Evolutionary conservation across 2,113 vertebrate genomes (phyloP).

Genomic region (Oncorhynchus gorbuscha): DNA sequence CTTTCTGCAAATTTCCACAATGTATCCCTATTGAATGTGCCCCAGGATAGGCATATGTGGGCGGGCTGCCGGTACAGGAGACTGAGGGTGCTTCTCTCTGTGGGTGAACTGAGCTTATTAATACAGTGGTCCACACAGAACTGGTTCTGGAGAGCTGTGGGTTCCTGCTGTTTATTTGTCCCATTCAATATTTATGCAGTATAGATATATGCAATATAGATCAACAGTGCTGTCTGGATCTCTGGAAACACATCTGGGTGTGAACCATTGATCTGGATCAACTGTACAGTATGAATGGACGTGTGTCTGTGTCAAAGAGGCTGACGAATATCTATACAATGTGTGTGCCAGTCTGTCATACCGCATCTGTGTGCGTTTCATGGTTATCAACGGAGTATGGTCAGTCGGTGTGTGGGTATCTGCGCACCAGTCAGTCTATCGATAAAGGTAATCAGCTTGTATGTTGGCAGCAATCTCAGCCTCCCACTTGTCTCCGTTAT

Average conservation of each 20-base stretch:
- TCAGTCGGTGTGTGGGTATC: neutral
- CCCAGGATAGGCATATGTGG: no score
- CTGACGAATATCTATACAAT: constrained; percentile 30
- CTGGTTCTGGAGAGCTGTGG: no score
- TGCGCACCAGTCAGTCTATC: constrained; percentile 62
- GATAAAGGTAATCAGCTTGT: constrained; percentile 92
- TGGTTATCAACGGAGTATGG: neutral
- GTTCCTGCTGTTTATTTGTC: no score
- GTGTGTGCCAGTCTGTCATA: neutral
- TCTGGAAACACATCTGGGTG: constrained; percentile 4
- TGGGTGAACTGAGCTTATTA: neutral
- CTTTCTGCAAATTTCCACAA: no score
- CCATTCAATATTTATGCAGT: no score
- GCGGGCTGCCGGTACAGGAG: no score
- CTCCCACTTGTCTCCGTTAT: constrained; percentile 97
- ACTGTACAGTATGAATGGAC: constrained; percentile 35
- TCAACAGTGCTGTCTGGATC: neutral
- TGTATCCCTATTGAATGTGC: no score
- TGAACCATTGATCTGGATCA: constrained; percentile 11
- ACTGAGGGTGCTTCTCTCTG: neutral
- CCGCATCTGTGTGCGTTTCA: neutral
- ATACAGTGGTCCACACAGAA: no score
- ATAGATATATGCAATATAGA: neutral
- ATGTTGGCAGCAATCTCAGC: constrained; percentile 91
- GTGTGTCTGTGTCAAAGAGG: constrained; percentile 23